Conservation (phyloP, 2,113 vertebrate genomes). For the Cyprinus carpio region DNA sequence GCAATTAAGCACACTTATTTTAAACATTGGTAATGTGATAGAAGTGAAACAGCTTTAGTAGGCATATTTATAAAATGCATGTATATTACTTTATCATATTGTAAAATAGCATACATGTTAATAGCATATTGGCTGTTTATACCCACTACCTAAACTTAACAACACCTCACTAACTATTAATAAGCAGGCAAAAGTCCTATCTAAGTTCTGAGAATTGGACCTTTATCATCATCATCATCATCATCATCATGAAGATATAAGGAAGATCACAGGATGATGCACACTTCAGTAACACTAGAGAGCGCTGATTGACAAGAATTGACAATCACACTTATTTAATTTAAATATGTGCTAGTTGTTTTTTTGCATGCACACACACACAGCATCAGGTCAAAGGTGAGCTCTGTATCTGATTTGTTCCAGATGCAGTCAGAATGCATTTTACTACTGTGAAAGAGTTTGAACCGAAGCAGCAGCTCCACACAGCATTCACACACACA, state of each 20-base stretch:
- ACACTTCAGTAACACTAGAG: slow-evolving; percentile 13
- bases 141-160: no score
- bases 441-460: slow-evolving; percentile 46
- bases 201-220: no score
- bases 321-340: neutral
- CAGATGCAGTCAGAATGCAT: slow-evolving; percentile 18
- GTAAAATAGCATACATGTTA: no score
- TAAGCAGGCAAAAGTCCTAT: no score
- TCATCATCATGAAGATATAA: neutral
- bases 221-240: neutral
- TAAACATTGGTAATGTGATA: no score
- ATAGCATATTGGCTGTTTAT: no score
- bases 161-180: no score
- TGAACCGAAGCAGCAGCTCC: slow-evolving; percentile 29
- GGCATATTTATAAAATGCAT: no score
- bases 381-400: slow-evolving; percentile 18
- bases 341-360: neutral
- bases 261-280: neutral
- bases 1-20: no score
- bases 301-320: neutral
- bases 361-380: neutral
- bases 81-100: no score
- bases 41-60: no score
- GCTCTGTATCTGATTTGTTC: slow-evolving; percentile 47
- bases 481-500: slow-evolving; percentile 11